A percentile compares a stretch with the other conserved stretches of the same genome.
phyloP scores from a whole-genome alignment of 1,140 invertebrate species.

The Pseudomyrmex dendroicus region DNA sequence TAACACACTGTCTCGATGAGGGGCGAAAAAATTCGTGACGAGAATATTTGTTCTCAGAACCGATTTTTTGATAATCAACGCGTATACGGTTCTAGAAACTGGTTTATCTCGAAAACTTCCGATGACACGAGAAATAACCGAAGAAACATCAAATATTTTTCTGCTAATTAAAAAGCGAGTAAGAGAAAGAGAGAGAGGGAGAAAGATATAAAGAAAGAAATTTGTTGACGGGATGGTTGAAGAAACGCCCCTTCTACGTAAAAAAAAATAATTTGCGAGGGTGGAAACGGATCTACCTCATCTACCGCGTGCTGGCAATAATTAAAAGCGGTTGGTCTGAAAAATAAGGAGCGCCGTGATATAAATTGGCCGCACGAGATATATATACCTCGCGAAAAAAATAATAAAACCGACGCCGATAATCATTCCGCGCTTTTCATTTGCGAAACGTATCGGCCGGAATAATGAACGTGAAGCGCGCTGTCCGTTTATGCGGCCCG shows the following conservation, averaged over 20 bases:
- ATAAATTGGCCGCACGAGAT: slow-evolving; percentile 10
- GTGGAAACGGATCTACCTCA: not conserved
- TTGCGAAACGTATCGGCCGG: slow-evolving; percentile 29
- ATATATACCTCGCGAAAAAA: not conserved
- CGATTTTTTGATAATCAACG: not conserved
- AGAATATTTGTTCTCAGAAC: too few species aligned
- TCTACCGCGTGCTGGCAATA: not conserved
- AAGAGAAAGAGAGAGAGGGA: not conserved
- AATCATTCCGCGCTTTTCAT: slow-evolving; percentile 46
- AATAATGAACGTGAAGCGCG: slow-evolving; percentile 20
- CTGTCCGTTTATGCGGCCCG: slow-evolving; percentile 30
- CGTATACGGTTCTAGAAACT: not conserved
- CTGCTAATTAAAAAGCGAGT: too few species aligned
- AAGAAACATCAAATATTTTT: too few species aligned
- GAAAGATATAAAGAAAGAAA: not conserved
- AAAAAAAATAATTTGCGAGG: not conserved
- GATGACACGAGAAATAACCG: too few species aligned
- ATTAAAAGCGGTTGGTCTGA: slow-evolving; percentile 33
- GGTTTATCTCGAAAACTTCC: not conserved
- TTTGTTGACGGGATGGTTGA: not conserved
- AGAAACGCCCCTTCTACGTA: not conserved
- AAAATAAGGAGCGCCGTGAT: slow-evolving; percentile 7
- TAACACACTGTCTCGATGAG: not conserved
- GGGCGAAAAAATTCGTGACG: not conserved
- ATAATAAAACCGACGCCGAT: slow-evolving; percentile 2